Evolutionary conservation across 1,140 invertebrate species (phyloP).

Genomic region (Steinernema feltiae): DNA sequence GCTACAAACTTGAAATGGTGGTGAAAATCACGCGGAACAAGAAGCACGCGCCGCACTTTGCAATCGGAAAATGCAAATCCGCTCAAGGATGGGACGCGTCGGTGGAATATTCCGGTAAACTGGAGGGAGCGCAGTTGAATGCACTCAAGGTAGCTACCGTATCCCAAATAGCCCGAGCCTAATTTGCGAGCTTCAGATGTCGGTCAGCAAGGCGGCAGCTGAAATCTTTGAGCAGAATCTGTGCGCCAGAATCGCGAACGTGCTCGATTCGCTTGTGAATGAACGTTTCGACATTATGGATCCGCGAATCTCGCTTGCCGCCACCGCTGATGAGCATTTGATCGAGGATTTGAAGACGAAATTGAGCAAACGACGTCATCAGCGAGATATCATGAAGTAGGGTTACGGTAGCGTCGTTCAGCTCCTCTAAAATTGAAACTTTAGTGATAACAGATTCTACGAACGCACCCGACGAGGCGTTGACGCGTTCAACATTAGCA

Average conservation of each 20-base stretch:
- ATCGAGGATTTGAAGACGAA: constrained; percentile 16
- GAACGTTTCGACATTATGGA: constrained; percentile 22
- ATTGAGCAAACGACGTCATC: constrained; percentile 18
- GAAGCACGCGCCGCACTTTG: constrained; percentile 21
- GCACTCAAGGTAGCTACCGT: constrained; percentile 19
- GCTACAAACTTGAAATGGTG: constrained; percentile 17
- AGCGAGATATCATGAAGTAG: constrained; percentile 23
- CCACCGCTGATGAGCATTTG: constrained; percentile 24
- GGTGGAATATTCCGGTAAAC: constrained; percentile 8
- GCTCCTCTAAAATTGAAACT: too few relatives aligned
- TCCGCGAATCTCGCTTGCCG: constrained; percentile 22
- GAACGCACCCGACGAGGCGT: too few relatives aligned
- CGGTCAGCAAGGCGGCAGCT: constrained; percentile 17
- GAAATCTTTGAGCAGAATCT: constrained; percentile 19
- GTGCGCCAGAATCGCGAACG: constrained; percentile 19
- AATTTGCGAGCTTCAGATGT: background rate
- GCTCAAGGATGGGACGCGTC: background rate
- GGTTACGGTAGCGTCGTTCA: too few relatives aligned
- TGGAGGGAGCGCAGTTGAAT: background rate
- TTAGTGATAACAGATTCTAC: too few relatives aligned
- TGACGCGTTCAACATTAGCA: constrained; percentile 16
- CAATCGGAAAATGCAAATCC: background rate
- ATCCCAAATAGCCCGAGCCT: background rate
- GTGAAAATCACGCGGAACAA: constrained; percentile 19
- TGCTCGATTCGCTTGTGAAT: constrained; percentile 19